A percentile compares a stretch with the other conserved stretches of the same genome.
These are phyloP conservation scores for Pasiphila rectangulata DNA, from an alignment of 2,888 invertebrate species.

Conservation along the genomic window DNA sequence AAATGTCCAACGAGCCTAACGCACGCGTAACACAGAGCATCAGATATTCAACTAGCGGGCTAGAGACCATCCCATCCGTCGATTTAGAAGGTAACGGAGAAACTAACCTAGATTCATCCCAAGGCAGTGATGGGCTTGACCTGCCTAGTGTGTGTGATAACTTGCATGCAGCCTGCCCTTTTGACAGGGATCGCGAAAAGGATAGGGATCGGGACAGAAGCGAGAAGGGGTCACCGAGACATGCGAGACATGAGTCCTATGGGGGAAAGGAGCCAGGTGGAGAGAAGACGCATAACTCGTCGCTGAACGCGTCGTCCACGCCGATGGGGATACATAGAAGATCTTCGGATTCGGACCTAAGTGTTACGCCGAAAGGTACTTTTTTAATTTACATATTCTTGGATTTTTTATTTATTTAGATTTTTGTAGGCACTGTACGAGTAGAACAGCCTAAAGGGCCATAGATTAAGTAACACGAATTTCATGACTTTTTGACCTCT, in stretches of 20 bases:
- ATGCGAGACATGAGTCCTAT: slow-evolving; percentile 79
- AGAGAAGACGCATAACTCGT: slow-evolving; percentile 55
- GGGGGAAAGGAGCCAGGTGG: slow-evolving; percentile 64
- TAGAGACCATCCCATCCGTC: slow-evolving; percentile 72
- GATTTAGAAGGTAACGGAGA: slow-evolving; percentile 13
- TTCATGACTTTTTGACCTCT: too few species aligned
- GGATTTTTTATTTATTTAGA: too few species aligned
- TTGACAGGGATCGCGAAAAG: slow-evolving; percentile 62
- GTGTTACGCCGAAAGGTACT: slow-evolving; percentile 94
- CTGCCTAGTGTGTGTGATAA: slow-evolving; percentile 77
- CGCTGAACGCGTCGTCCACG: slow-evolving; percentile 71
- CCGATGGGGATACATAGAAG: slow-evolving; percentile 85
- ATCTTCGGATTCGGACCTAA: slow-evolving; percentile 96
- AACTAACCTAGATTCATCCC: slow-evolving; percentile 4
- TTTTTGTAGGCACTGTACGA: too few species aligned
- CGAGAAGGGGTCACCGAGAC: slow-evolving; percentile 69
- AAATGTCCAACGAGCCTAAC: slow-evolving; percentile 64
- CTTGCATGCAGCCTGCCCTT: slow-evolving; percentile 79
- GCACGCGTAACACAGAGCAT: slow-evolving; percentile 46
- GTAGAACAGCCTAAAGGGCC: too few species aligned
- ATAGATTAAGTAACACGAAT: too few species aligned
- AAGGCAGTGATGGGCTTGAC: slow-evolving; percentile 65
- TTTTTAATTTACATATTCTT: too few species aligned
- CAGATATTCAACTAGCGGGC: slow-evolving; percentile 61
- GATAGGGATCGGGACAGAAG: slow-evolving; percentile 50